Evolutionary conservation across 1,140 invertebrate species (phyloP).

Genomic region (Thalassaphorura encarpata): DNA sequence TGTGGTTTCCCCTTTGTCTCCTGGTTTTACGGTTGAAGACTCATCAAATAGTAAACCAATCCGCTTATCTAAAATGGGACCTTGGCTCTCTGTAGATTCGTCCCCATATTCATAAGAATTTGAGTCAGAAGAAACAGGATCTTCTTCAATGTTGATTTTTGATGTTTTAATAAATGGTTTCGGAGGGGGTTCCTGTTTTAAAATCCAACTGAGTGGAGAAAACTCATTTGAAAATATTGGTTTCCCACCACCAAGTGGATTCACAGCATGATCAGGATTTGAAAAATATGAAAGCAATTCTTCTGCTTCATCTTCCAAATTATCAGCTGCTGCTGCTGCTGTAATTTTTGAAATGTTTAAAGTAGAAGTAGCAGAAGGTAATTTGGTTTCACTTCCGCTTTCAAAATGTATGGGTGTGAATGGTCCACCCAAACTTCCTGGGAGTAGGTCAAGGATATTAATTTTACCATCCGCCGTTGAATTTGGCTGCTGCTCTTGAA

Average conservation of each 20-base stretch:
- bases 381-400: too few relatives aligned
- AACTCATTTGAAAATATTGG: conserved; percentile 20
- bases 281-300: not conserved
- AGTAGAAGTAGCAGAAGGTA: too few relatives aligned
- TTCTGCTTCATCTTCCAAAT: too few relatives aligned
- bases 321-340: too few relatives aligned
- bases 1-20: not conserved
- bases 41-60: not conserved
- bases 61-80: not conserved
- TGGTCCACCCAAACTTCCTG: conserved; percentile 23
- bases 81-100: too few relatives aligned
- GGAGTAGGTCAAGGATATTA: conserved; percentile 29
- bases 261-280: not conserved
- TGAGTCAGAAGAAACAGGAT: not conserved
- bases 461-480: too few relatives aligned
- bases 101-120: not conserved
- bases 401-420: too few relatives aligned
- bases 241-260: not conserved
- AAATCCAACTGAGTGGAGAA: conserved; percentile 27
- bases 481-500: too few relatives aligned
- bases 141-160: not conserved
- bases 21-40: not conserved
- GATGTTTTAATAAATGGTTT: conserved; percentile 15
- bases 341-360: too few relatives aligned
- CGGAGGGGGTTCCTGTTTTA: conserved; percentile 29